These are phyloP conservation scores for Corythaixoides concolor DNA, from an alignment of 2,113 vertebrate genomes.

Conservation along the genomic window DNA sequence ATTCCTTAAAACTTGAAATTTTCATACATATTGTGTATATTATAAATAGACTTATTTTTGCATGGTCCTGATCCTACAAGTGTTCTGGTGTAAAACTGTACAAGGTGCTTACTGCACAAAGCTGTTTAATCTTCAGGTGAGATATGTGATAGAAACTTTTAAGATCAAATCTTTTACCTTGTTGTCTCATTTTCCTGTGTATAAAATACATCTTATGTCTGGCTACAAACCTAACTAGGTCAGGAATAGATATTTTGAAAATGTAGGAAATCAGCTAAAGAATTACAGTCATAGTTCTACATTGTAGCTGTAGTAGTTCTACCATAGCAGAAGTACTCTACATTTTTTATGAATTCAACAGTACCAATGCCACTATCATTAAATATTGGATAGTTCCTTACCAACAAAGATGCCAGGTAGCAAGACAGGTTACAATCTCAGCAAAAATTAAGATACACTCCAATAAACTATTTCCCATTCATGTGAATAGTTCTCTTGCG, in stretches of 20 bases:
- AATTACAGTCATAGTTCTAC: background rate
- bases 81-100: background rate
- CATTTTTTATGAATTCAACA: background rate
- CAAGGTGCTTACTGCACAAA: background rate
- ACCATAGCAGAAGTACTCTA: background rate
- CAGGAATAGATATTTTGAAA: background rate
- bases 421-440: background rate
- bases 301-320: rapidly evolving
- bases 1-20: background rate
- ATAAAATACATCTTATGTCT: background rate
- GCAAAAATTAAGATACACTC: background rate
- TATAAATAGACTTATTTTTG: background rate
- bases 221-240: background rate
- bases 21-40: background rate
- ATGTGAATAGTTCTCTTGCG: background rate
- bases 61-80: background rate
- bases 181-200: background rate
- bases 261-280: background rate
- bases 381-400: background rate
- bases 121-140: background rate
- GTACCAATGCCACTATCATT: background rate
- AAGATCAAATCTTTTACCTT: background rate
- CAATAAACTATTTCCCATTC: background rate
- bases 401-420: background rate
- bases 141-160: background rate